A percentile compares a stretch with the other conserved stretches of the same genome.
These are phyloP conservation scores for Paramisgurnus dabryanus DNA, from an alignment of 2,113 vertebrate species.

Conservation along the genomic window DNA sequence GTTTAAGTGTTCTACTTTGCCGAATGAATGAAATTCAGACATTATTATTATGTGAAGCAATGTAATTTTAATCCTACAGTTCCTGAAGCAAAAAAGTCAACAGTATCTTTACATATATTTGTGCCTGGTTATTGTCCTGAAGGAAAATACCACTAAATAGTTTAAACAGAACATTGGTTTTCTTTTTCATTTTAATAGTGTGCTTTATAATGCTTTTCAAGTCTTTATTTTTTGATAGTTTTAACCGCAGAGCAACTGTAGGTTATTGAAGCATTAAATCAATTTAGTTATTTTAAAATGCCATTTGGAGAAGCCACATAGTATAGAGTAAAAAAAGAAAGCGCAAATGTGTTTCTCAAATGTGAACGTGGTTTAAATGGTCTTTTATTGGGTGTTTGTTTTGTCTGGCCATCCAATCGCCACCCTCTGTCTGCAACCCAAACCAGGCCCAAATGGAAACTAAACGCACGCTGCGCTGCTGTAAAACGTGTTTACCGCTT, in stretches of 20 bases:
- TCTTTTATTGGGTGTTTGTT: constrained; percentile 39
- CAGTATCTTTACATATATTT: not conserved
- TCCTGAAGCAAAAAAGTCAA: not conserved
- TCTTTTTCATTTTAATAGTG: not conserved
- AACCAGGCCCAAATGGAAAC: constrained; percentile 61
- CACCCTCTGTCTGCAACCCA: constrained; percentile 69
- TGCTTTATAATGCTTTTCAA: constrained; percentile 2
- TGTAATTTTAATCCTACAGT: not conserved
- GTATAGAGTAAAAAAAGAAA: constrained; percentile 1
- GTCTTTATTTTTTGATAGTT: not conserved
- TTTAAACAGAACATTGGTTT: not conserved
- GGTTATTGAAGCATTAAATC: constrained; percentile 9
- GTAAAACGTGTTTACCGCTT: constrained; percentile 70
- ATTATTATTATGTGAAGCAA: constrained; percentile 3
- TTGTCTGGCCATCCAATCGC: constrained; percentile 67
- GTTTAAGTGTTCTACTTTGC: not conserved
- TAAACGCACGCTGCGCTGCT: constrained; percentile 56
- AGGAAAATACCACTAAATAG: not conserved
- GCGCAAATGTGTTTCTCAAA: constrained; percentile 5
- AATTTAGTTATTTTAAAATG: constrained; percentile 6
- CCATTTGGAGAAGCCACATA: constrained; percentile 13
- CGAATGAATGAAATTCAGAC: not conserved
- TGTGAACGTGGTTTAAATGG: not conserved
- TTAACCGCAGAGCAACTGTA: not conserved
- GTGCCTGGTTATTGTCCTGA: not conserved